Evolutionary conservation across 1,140 invertebrate genomes (phyloP).

Genomic region (Phthorimaea operculella): DNA sequence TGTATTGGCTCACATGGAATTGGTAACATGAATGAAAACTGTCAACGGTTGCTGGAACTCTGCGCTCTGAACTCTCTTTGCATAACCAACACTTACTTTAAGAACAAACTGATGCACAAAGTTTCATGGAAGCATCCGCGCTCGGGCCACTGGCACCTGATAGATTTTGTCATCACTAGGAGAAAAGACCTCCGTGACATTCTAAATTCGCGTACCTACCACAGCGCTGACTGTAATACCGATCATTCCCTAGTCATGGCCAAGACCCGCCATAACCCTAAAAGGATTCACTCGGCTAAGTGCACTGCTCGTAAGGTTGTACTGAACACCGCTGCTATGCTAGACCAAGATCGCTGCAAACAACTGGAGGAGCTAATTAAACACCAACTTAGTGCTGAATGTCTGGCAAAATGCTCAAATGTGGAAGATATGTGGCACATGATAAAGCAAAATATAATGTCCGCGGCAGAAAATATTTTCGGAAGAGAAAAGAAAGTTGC

Average conservation of each 20-base stretch:
- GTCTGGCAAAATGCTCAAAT: neutral
- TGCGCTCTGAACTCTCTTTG: slow-evolving; percentile 10
- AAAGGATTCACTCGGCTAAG: slow-evolving; percentile 6
- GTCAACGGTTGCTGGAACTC: slow-evolving; percentile 14
- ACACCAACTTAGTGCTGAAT: neutral
- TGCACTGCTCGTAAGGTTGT: neutral
- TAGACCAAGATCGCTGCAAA: slow-evolving; percentile 1
- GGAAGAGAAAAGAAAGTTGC: neutral
- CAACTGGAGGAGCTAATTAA: neutral
- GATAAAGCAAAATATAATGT: neutral
- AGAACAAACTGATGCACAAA: slow-evolving; percentile 9
- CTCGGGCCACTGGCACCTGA: slow-evolving; percentile 17
- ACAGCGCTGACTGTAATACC: slow-evolving; percentile 17
- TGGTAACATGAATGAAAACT: slow-evolving; percentile 9
- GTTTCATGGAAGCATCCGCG: slow-evolving; percentile 20
- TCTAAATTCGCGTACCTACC: slow-evolving; percentile 13
- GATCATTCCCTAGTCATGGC: slow-evolving; percentile 14
- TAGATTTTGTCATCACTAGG: slow-evolving; percentile 12
- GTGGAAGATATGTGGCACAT: slow-evolving; percentile 2
- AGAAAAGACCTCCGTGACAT: slow-evolving; percentile 10
- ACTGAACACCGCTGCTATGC: slow-evolving; percentile 2
- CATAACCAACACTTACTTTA: slow-evolving; percentile 15
- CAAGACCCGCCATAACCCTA: neutral
- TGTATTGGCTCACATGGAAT: slow-evolving; percentile 3
- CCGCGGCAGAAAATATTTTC: neutral